Conservation (phyloP, 1,140 invertebrate genomes). For the Papilio glaucus region DNA sequence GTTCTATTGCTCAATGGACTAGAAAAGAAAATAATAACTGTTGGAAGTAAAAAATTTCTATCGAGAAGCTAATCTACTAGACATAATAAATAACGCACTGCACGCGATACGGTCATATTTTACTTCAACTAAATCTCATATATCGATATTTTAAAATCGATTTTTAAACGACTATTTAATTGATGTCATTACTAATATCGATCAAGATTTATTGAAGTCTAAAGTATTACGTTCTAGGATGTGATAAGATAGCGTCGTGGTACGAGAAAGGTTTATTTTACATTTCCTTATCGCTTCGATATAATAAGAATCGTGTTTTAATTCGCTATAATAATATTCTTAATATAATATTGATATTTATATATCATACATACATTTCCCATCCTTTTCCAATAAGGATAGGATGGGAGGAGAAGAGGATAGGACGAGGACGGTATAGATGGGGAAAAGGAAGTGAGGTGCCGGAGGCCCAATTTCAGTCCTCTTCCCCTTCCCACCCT, state of each 20-base stretch:
- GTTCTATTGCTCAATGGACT: too few species aligned
- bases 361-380: neutral
- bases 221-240: slow-evolving; percentile 13
- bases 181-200: slow-evolving; percentile 62
- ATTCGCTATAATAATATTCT: too few species aligned
- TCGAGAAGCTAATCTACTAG: neutral
- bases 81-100: neutral
- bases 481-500: too few species aligned
- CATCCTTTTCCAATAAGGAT: too few species aligned
- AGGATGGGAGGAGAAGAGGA: too few species aligned
- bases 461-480: too few species aligned
- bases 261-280: slow-evolving; percentile 9
- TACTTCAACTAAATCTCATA: slow-evolving; percentile 29
- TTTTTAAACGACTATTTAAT: slow-evolving; percentile 66
- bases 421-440: too few species aligned
- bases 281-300: neutral
- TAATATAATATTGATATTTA: neutral
- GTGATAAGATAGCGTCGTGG: slow-evolving; percentile 30
- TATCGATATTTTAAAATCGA: slow-evolving; percentile 40
- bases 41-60: neutral
- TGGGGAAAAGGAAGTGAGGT: too few species aligned
- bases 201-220: slow-evolving; percentile 62
- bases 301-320: neutral
- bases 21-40: too few species aligned
- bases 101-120: slow-evolving; percentile 55